Evolutionary conservation across 2,797 vertebrate species (phyloP).

Genomic region (Alosa sapidissima): DNA sequence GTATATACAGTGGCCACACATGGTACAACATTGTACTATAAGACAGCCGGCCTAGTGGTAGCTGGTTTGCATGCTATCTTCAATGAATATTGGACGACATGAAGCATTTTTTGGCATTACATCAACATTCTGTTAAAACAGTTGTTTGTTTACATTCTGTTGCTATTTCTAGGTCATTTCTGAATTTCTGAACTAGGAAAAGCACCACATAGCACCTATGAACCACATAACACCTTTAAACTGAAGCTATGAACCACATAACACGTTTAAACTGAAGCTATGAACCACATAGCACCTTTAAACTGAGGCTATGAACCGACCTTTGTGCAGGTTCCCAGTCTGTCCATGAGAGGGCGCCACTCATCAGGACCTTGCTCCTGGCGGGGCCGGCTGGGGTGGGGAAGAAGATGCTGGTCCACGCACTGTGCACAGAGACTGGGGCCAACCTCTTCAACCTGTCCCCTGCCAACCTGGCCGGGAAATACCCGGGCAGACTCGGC

Average conservation of each 20-base stretch:
- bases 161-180: too few species aligned
- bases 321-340: slow-evolving; percentile 73
- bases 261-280: background rate
- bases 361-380: slow-evolving; percentile 77
- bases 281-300: background rate
- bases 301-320: background rate
- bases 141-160: too few species aligned
- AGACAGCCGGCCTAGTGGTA: too few species aligned
- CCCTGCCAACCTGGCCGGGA: slow-evolving; percentile 69
- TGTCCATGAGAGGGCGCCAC: slow-evolving; percentile 78
- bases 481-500: slow-evolving; percentile 72
- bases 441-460: slow-evolving; percentile 85
- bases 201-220: background rate
- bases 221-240: background rate
- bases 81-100: too few species aligned
- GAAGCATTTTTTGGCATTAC: too few species aligned
- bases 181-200: too few species aligned
- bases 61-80: too few species aligned
- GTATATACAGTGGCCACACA: too few species aligned
- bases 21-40: too few species aligned
- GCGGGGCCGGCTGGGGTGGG: slow-evolving; percentile 80
- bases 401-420: slow-evolving; percentile 85
- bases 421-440: slow-evolving; percentile 83
- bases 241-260: background rate
- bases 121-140: too few species aligned